phyloP scores from a whole-genome alignment of 1,140 invertebrate species.

The fruit fly (Drosophila melanogaster) region DNA sequence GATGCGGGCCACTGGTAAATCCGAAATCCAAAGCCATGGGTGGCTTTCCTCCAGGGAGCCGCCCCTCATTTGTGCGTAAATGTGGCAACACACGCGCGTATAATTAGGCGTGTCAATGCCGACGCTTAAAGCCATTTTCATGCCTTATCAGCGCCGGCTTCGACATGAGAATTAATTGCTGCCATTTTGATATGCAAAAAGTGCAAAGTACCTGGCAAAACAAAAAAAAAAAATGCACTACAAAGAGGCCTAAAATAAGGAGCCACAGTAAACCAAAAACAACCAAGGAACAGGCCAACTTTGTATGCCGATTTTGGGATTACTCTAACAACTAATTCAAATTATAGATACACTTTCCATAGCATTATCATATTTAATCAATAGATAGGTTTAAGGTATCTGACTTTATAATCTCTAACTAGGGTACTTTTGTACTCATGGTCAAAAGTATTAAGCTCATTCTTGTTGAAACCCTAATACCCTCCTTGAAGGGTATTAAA shows the following conservation, averaged over 20 bases:
- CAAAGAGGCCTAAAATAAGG: slow-evolving; percentile 29
- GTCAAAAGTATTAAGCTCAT: neutral
- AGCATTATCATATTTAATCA: neutral
- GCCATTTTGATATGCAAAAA: slow-evolving; percentile 79
- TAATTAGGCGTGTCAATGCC: slow-evolving; percentile 79
- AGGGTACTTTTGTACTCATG: neutral
- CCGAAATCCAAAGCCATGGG: slow-evolving; percentile 58
- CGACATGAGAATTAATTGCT: slow-evolving; percentile 78
- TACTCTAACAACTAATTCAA: slow-evolving; percentile 1
- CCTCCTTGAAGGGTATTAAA: slow-evolving; percentile 10
- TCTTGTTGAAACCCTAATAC: slow-evolving; percentile 2
- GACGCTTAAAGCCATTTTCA: slow-evolving; percentile 73
- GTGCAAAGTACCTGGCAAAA: slow-evolving; percentile 52
- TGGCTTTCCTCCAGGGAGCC: slow-evolving; percentile 53
- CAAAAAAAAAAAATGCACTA: slow-evolving; percentile 18
- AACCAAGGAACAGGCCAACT: neutral
- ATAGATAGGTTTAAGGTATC: no score
- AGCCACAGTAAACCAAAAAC: slow-evolving; percentile 5
- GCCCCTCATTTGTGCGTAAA: slow-evolving; percentile 70
- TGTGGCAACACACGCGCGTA: slow-evolving; percentile 70
- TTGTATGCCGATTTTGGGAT: neutral
- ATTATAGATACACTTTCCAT: neutral
- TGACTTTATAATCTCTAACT: neutral
- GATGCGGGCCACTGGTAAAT: slow-evolving; percentile 16
- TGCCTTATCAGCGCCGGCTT: slow-evolving; percentile 58